phyloP scores from a whole-genome alignment of 2,797 vertebrate species.

The Cynopterus sphinx region DNA sequence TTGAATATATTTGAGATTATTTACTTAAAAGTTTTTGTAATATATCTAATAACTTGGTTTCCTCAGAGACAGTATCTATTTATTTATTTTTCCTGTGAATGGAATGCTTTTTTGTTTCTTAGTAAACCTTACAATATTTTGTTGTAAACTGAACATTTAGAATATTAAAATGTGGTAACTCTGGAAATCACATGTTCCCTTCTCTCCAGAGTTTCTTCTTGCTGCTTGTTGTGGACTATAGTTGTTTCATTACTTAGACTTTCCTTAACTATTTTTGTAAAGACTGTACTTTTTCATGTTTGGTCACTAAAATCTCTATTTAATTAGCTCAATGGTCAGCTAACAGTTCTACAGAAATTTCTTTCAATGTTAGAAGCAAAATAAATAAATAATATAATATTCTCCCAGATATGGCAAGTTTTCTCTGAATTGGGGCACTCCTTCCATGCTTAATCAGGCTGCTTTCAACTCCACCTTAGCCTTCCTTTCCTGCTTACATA shows the following conservation, averaged over 20 bases:
- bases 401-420: neutral
- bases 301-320: neutral
- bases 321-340: neutral
- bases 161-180: too few relatives aligned
- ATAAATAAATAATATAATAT: neutral
- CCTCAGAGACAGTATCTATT: too few relatives aligned
- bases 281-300: neutral
- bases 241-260: neutral
- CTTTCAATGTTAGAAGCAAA: neutral
- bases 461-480: neutral
- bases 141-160: too few relatives aligned
- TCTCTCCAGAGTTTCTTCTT: too few relatives aligned
- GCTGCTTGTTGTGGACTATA: neutral
- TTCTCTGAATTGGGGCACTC: neutral
- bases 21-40: too few relatives aligned
- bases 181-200: too few relatives aligned
- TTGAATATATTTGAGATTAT: too few relatives aligned
- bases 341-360: neutral
- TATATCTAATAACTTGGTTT: too few relatives aligned
- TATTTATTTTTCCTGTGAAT: too few relatives aligned
- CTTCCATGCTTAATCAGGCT: neutral
- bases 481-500: neutral
- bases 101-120: too few relatives aligned
- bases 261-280: neutral
- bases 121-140: too few relatives aligned